phyloP scores from a whole-genome alignment of 2,797 vertebrate species.

The Semaprochilodus insignis region DNA sequence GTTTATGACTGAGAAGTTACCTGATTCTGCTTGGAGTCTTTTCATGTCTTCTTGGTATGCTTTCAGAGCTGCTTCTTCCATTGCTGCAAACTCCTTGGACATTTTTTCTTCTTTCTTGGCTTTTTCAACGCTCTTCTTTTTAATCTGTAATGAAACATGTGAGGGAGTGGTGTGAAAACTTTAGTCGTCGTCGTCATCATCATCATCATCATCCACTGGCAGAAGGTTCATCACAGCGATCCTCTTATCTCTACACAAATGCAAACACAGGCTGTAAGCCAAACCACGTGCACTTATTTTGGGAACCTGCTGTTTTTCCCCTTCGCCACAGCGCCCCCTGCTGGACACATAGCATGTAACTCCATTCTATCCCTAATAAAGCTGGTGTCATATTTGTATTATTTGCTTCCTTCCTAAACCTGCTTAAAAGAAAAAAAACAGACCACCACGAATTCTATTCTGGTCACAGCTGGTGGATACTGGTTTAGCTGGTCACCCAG shows the following conservation, averaged over 20 bases:
- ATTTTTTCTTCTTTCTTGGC: slow-evolving; percentile 89
- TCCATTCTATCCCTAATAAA: not conserved
- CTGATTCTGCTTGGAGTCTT: slow-evolving; percentile 83
- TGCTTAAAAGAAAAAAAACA: too few relatives aligned
- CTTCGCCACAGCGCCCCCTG: not conserved
- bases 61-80: slow-evolving; percentile 94
- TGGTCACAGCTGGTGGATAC: too few relatives aligned
- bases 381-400: not conserved
- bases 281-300: slow-evolving; percentile 6
- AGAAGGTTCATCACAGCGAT: slow-evolving; percentile 4
- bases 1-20: slow-evolving; percentile 57
- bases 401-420: not conserved
- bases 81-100: slow-evolving; percentile 93
- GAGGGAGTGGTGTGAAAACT: slow-evolving; percentile 48
- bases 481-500: too few relatives aligned
- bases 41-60: slow-evolving; percentile 95
- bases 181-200: slow-evolving; percentile 38
- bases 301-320: not conserved
- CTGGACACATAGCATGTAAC: not conserved
- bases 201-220: slow-evolving; percentile 24
- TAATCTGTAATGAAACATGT: slow-evolving; percentile 82
- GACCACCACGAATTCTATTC: too few relatives aligned
- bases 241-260: slow-evolving; percentile 42
- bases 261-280: not conserved
- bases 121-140: slow-evolving; percentile 93